Conservation (phyloP, 2,888 invertebrate species). For the Pandemis cinnamomeana region DNA sequence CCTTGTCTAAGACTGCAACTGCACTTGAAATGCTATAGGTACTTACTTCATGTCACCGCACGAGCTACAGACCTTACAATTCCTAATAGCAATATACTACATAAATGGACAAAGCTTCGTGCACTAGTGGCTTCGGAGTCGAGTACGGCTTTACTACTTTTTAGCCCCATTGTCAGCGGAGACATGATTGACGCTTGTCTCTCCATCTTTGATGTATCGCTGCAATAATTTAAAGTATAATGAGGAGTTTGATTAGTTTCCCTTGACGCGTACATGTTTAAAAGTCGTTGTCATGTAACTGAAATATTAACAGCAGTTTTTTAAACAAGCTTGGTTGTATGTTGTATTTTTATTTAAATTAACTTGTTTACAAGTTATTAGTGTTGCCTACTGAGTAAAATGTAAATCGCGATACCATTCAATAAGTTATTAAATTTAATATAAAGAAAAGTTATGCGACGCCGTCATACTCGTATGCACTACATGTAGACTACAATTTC, state of each 20-base stretch:
- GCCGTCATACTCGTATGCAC: not conserved
- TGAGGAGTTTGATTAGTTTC: slow-evolving; percentile 4
- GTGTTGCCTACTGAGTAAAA: not conserved
- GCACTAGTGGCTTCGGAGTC: not conserved
- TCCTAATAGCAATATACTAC: not conserved
- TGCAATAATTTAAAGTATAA: slow-evolving; percentile 28
- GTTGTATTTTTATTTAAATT: no score
- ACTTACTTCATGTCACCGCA: not conserved
- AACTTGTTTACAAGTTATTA: not conserved
- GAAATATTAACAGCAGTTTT: not conserved
- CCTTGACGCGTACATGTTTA: not conserved
- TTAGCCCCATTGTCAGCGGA: slow-evolving; percentile 10
- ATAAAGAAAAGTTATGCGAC: not conserved
- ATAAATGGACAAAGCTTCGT: not conserved
- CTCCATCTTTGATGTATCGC: slow-evolving; percentile 15
- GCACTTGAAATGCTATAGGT: not conserved
- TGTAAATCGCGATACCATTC: not conserved
- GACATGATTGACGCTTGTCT: slow-evolving; percentile 15
- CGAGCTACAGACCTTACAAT: not conserved
- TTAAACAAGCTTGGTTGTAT: not conserved
- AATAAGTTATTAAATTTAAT: not conserved
- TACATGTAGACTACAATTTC: slow-evolving; percentile 15
- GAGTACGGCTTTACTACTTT: not conserved
- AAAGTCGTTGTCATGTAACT: not conserved
- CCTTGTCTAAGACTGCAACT: not conserved